Base-by-base conservation (phyloP, 2,888 invertebrate species). In the Drosophila gaucha region DNA sequence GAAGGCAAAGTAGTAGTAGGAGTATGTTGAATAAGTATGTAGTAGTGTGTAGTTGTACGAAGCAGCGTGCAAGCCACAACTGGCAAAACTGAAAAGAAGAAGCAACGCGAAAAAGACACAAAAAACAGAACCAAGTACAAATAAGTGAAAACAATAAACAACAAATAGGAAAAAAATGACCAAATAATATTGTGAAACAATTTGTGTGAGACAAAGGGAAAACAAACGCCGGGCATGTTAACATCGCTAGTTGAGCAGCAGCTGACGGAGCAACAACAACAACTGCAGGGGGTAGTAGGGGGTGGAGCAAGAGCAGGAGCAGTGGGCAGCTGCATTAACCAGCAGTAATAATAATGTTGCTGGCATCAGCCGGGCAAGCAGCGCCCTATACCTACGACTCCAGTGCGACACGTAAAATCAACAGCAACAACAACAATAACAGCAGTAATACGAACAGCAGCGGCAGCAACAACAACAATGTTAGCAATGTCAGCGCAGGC, bases 21-120 rank as follows among this genome's bases (percentile, higher is more conserved):
- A 74, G 77, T 76, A 70, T 71, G 80, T 57, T 74, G 69, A 84
- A 68, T 75, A 72, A 78, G 63, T 63, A 50, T 73, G 70, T 80
- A 75, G 76, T 73, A 74, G 78, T 78, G 82, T 78, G 82, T 76
- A 79, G 71, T 78, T 75, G 75, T 80, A 82, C 74, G 82, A 84
- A 85, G 30, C 59, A 86, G 76, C 65, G 80, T 73, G 79, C 35
- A 44, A 82, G 57, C 63, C 69, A 43, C 41, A 80, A 75, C 33
- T 57, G 35, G 18, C 55, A 38, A 56, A 75, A 67, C 44, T 63
- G 33, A 46, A 56, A 52, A 50, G 68, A 57, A 73, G 57, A 54
- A 64, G 64, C 52, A 44, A 26, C 35, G 66, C 28, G 35, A 67
- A 75, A 67, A 55, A 65, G 54, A 76, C 62, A 71, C 69, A 72